Conservation (phyloP, 2,888 invertebrate species). For the Netelia inedita region DNA sequence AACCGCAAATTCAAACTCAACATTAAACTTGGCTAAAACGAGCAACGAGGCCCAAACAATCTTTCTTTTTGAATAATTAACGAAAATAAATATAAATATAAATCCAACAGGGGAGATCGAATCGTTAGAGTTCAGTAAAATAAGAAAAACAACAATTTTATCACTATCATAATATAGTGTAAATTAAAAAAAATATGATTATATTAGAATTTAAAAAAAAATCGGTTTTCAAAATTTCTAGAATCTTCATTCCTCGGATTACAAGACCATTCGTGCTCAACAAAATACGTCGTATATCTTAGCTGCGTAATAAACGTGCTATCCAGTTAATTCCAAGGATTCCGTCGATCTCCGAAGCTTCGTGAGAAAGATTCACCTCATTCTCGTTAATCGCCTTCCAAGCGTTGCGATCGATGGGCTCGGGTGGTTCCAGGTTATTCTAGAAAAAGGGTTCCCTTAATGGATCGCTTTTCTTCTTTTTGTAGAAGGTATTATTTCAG, state of each 20-base stretch:
- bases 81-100: neutral
- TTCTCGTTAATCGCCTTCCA: conserved; percentile 53
- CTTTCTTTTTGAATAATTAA: neutral
- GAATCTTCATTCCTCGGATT: neutral
- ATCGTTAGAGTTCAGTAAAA: too few relatives aligned
- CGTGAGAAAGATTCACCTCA: conserved; percentile 55
- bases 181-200: too few relatives aligned
- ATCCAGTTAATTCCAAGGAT: conserved; percentile 67
- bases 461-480: conserved; percentile 6
- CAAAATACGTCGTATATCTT: neutral
- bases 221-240: too few relatives aligned
- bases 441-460: conserved; percentile 41
- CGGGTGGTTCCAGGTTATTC: conserved; percentile 42
- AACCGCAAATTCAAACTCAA: neutral
- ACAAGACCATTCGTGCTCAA: neutral
- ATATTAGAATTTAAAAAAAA: too few relatives aligned
- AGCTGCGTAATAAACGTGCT: conserved; percentile 45
- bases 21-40: neutral
- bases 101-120: neutral
- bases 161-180: too few relatives aligned
- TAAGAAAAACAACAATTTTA: too few relatives aligned
- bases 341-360: conserved; percentile 45
- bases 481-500: too few relatives aligned
- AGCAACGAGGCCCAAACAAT: neutral
- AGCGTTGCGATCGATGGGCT: conserved; percentile 31